Evolutionary conservation across 2,888 invertebrate genomes (phyloP).

Genomic region (Rhorus exstirpatorius): DNA sequence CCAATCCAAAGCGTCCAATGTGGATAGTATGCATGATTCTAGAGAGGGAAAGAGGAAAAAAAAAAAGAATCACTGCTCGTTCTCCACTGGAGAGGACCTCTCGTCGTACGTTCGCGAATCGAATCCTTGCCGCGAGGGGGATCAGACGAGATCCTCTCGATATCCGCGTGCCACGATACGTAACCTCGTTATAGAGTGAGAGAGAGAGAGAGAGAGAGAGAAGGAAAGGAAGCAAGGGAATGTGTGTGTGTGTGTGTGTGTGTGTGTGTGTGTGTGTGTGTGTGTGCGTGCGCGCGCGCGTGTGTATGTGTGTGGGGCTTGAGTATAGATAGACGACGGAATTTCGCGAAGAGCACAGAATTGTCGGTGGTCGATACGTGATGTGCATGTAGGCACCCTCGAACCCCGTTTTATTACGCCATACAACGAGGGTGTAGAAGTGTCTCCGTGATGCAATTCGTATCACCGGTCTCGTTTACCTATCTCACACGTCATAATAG

Average conservation of each 20-base stretch:
- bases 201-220: slow-evolving; percentile 5
- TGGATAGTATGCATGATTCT: slow-evolving; percentile 29
- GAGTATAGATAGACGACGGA: slow-evolving; percentile 32
- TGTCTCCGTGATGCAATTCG: slow-evolving; percentile 45
- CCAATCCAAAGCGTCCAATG: neutral
- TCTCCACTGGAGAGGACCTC: slow-evolving; percentile 37
- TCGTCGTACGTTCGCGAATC: slow-evolving; percentile 50
- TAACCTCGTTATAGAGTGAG: slow-evolving; percentile 63
- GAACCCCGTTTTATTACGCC: slow-evolving; percentile 42
- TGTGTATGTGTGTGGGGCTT: neutral
- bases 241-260: neutral
- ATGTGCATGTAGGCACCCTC: slow-evolving; percentile 41
- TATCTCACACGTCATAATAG: neutral
- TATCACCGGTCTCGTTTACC: slow-evolving; percentile 41
- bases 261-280: neutral
- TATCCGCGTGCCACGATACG: slow-evolving; percentile 63
- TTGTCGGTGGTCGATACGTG: slow-evolving; percentile 64
- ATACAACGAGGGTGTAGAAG: slow-evolving; percentile 33
- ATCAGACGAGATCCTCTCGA: slow-evolving; percentile 50
- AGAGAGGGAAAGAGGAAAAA: slow-evolving; percentile 19
- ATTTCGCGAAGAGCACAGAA: slow-evolving; percentile 57
- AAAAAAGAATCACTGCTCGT: slow-evolving; percentile 31
- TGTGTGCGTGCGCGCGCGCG: too few species aligned
- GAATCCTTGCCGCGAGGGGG: slow-evolving; percentile 48
- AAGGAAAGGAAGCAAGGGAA: neutral